A percentile compares a stretch with the other conserved stretches of the same genome.
phyloP scores from a whole-genome alignment of 2,113 vertebrate genomes.

The Crotalus viridis region DNA sequence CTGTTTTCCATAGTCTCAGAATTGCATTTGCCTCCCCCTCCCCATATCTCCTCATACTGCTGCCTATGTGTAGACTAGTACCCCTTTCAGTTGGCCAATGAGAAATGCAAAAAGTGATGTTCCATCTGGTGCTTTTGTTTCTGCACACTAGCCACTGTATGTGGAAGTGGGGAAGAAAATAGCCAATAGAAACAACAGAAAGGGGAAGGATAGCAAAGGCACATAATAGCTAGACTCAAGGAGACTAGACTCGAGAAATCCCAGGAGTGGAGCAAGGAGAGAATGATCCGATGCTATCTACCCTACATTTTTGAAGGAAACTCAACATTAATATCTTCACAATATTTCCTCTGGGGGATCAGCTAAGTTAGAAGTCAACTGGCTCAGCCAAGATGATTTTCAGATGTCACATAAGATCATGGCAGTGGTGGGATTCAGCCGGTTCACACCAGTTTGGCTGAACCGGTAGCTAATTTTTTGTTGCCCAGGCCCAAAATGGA shows the following conservation, averaged over 20 bases:
- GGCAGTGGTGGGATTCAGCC: too few relatives aligned
- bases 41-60: neutral
- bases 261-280: neutral
- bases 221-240: neutral
- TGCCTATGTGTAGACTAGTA: neutral
- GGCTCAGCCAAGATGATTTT: neutral
- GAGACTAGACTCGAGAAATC: neutral
- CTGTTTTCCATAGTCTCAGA: neutral
- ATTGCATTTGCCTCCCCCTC: neutral
- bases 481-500: too few relatives aligned
- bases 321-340: neutral
- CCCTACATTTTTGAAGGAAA: neutral
- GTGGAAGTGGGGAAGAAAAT: neutral
- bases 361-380: neutral
- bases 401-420: neutral
- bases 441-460: too few relatives aligned
- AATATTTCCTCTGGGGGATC: neutral
- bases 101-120: neutral
- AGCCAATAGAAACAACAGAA: neutral
- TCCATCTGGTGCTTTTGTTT: neutral
- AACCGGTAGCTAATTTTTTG: too few relatives aligned
- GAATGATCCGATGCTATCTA: neutral
- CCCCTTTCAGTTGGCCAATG: neutral
- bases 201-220: neutral
- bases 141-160: neutral